Percentiles rank a stretch among this genome's conserved stretches.
phyloP scores from a whole-genome alignment of 1,140 invertebrate species.

The Drosophila carrolli region DNA sequence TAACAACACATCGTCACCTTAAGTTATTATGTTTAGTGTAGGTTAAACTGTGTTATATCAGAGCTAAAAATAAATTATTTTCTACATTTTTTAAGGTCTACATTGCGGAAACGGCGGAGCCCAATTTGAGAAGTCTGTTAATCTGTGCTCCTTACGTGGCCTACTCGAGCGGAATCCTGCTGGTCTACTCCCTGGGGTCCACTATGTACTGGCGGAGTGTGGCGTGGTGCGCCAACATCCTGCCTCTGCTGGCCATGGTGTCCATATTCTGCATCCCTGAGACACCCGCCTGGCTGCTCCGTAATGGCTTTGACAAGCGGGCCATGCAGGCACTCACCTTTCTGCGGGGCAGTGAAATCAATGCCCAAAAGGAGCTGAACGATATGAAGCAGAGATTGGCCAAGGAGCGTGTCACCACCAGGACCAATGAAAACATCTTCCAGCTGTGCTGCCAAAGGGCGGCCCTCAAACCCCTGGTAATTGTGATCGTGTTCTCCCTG shows the following conservation, averaged over 20 bases:
- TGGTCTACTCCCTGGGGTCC: constrained; percentile 89
- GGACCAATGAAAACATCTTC: constrained; percentile 85
- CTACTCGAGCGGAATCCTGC: constrained; percentile 89
- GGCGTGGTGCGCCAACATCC: constrained; percentile 87
- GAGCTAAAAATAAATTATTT: neutral
- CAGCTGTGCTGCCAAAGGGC: constrained; percentile 85
- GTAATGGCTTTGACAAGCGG: constrained; percentile 86
- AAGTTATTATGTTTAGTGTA: too few relatives aligned
- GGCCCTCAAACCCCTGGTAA: constrained; percentile 89
- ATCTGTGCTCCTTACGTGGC: constrained; percentile 88
- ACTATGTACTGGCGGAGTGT: constrained; percentile 88
- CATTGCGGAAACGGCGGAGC: constrained; percentile 90
- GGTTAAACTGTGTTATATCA: too few relatives aligned
- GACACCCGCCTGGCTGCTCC: constrained; percentile 89
- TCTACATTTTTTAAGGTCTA: constrained; percentile 86
- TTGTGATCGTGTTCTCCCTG: constrained; percentile 89
- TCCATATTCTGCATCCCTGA: constrained; percentile 89
- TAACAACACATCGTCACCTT: too few relatives aligned
- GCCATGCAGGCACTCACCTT: constrained; percentile 88
- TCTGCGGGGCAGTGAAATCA: constrained; percentile 87
- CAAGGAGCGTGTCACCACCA: constrained; percentile 85
- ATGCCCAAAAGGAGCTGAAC: constrained; percentile 84
- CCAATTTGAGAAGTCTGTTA: constrained; percentile 88
- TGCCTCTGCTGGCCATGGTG: constrained; percentile 87
- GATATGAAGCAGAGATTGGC: constrained; percentile 82